Evolutionary conservation across 2,888 invertebrate genomes (phyloP).

Genomic region (Auanema sp.): DNA sequence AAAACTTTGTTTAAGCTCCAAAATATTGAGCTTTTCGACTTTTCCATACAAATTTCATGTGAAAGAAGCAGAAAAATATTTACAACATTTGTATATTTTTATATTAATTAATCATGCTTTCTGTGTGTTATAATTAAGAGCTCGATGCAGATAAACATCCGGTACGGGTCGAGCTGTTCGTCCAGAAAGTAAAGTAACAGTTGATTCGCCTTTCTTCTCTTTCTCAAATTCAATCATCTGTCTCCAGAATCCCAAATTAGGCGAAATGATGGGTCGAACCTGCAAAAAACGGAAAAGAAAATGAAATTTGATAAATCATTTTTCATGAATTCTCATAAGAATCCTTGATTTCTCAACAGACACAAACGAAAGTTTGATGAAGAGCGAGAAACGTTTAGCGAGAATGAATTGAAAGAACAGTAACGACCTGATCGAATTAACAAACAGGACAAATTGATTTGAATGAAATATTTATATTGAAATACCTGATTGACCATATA

Average conservation of each 20-base stretch:
- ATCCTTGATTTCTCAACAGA: too few relatives aligned
- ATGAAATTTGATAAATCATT: too few relatives aligned
- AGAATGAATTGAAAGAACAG: too few relatives aligned
- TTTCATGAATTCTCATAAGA: background rate
- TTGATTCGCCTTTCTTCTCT: slow-evolving; percentile 34
- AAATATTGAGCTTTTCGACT: too few relatives aligned
- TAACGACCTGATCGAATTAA: background rate
- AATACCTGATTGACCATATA: slow-evolving; percentile 35
- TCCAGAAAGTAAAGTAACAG: slow-evolving; percentile 54
- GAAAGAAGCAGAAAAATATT: too few relatives aligned
- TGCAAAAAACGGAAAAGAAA: slow-evolving; percentile 12
- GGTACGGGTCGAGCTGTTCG: slow-evolving; percentile 53
- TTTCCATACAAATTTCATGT: too few relatives aligned
- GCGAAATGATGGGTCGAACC: slow-evolving; percentile 44
- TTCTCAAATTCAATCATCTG: slow-evolving; percentile 46
- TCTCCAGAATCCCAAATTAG: slow-evolving; percentile 46
- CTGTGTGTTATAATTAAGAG: slow-evolving; percentile 18
- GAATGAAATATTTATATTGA: background rate
- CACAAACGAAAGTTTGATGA: too few relatives aligned
- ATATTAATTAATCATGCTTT: background rate
- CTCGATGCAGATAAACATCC: slow-evolving; percentile 50
- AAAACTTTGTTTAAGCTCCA: too few relatives aligned
- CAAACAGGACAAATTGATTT: background rate
- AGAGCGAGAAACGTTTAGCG: too few relatives aligned
- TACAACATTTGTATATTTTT: background rate